phyloP scores from a whole-genome alignment of 2,797 vertebrate species.

The Pseudotriccus pelzelni region DNA sequence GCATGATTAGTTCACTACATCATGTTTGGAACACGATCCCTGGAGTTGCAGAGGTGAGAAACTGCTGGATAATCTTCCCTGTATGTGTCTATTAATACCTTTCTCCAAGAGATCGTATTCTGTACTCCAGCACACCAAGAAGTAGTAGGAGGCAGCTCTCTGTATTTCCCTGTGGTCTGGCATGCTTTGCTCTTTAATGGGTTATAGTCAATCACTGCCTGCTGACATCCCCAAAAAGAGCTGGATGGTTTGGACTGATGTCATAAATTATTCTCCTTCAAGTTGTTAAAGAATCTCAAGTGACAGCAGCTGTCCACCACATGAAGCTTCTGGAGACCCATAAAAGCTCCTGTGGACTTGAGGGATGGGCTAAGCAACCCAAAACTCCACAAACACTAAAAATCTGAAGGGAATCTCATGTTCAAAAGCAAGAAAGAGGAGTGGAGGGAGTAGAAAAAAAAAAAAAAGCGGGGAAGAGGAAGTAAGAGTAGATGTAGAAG shows the following conservation, averaged over 20 bases:
- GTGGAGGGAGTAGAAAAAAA: accelerated
- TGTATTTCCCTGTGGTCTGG: background rate
- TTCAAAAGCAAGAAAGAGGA: background rate
- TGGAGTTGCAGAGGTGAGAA: background rate
- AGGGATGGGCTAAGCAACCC: background rate
- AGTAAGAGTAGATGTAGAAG: background rate
- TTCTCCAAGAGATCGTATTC: background rate
- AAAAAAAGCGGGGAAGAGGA: background rate
- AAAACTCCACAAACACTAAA: background rate
- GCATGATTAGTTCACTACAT: background rate
- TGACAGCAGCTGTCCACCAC: background rate
- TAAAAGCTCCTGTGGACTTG: background rate
- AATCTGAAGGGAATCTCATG: background rate
- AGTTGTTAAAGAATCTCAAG: background rate
- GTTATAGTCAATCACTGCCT: background rate
- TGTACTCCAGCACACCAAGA: background rate
- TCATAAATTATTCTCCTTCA: background rate
- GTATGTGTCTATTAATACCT: background rate
- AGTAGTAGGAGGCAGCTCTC: background rate
- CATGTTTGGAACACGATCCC: background rate
- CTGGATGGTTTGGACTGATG: background rate
- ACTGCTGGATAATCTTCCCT: background rate
- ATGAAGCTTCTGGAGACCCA: background rate
- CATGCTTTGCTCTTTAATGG: background rate
- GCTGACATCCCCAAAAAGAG: background rate